phyloP scores from a whole-genome alignment of 2,113 vertebrate species.

The Osmerus eperlanus region DNA sequence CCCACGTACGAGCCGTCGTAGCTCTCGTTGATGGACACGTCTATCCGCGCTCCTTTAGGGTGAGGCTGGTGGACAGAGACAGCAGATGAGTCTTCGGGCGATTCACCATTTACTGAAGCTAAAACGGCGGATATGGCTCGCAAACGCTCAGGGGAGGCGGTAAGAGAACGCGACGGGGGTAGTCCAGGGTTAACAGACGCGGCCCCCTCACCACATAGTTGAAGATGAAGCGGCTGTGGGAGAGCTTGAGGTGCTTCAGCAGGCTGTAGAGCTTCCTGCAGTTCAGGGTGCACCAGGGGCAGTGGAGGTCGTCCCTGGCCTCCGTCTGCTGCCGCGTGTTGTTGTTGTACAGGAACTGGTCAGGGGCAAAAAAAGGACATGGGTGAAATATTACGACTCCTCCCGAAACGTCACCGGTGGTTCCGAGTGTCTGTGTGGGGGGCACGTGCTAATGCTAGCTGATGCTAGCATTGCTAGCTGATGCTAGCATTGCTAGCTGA shows the following conservation, averaged over 20 bases:
- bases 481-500: no score
- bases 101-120: no score
- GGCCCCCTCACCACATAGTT: conserved; percentile 89
- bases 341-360: conserved; percentile 94
- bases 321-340: conserved; percentile 97
- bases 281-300: conserved; percentile 97
- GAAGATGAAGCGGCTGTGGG: conserved; percentile 97
- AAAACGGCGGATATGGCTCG: no score
- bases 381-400: not conserved
- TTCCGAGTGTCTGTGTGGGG: no score
- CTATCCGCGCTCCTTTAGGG: conserved; percentile 97
- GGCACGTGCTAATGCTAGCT: no score
- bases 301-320: conserved; percentile 94
- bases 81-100: no score
- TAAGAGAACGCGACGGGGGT: not conserved
- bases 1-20: conserved; percentile 98
- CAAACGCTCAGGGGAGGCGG: not conserved
- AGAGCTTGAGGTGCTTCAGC: conserved; percentile 97
- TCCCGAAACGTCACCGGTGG: no score
- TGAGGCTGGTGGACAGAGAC: conserved; percentile 80
- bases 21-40: conserved; percentile 98
- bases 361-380: conserved; percentile 14
- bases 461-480: no score
- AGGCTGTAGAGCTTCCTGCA: conserved; percentile 97
- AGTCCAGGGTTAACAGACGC: no score